phyloP scores from a whole-genome alignment of 2,888 invertebrate genomes.

The Augochlorella aurata region DNA sequence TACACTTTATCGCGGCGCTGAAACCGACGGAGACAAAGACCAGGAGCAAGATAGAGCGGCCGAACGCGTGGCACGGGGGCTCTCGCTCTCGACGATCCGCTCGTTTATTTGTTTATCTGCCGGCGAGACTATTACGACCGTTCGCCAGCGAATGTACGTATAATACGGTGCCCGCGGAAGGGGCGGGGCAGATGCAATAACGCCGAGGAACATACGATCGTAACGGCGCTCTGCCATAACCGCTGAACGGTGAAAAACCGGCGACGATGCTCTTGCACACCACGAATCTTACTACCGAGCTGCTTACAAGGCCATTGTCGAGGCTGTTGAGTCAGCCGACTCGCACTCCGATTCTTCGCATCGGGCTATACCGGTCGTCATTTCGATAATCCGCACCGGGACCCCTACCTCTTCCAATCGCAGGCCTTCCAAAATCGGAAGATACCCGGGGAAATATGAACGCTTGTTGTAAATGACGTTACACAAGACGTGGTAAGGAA shows the following conservation, averaged over 20 bases:
- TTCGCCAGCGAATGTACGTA: neutral
- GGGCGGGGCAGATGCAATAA: conserved; percentile 10
- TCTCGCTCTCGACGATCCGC: neutral
- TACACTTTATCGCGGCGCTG: conserved; percentile 6
- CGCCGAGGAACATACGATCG: conserved; percentile 8
- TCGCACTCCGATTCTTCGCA: neutral
- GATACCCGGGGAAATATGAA: too few species aligned
- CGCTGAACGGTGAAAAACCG: neutral
- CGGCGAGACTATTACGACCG: conserved; percentile 4
- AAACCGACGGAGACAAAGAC: too few species aligned
- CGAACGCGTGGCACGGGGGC: conserved; percentile 16
- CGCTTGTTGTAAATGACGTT: too few species aligned
- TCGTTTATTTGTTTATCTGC: conserved; percentile 15
- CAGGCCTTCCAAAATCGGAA: too few species aligned
- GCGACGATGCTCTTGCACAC: conserved; percentile 1
- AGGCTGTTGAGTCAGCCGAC: neutral
- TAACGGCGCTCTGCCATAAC: conserved; percentile 6
- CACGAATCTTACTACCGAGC: neutral
- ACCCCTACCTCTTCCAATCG: too few species aligned
- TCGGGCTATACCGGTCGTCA: neutral
- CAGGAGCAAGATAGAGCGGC: neutral
- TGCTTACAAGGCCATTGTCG: neutral
- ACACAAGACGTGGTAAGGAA: too few species aligned
- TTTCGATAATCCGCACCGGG: neutral
- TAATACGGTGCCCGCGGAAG: neutral